Percentiles rank a stretch among this genome's conserved stretches.
Conservation (phyloP, 2,888 invertebrate genomes). For the Lapara coniferarum region DNA sequence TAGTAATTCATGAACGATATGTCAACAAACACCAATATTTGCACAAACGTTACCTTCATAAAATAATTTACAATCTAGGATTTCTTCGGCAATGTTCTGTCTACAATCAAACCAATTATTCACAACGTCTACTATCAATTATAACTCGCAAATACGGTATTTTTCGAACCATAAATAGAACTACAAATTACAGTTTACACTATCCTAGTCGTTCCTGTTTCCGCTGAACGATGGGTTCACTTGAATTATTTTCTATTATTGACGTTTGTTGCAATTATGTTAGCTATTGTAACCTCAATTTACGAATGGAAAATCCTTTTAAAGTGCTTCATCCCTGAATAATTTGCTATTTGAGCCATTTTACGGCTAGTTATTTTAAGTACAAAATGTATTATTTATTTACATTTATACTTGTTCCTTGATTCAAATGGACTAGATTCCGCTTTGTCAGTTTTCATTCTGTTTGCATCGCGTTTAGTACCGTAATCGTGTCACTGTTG, state of each 20-base stretch:
- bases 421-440: slow-evolving; percentile 8
- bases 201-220: slow-evolving; percentile 30
- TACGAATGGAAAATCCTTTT: slow-evolving; percentile 28
- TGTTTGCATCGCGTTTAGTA: not conserved
- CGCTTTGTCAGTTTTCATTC: slow-evolving; percentile 13
- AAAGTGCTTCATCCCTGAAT: slow-evolving; percentile 31
- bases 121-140: not conserved
- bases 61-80: too few species aligned
- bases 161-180: slow-evolving; percentile 15
- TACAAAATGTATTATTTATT: slow-evolving; percentile 24
- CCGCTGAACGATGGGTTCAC: slow-evolving; percentile 33
- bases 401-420: slow-evolving; percentile 19
- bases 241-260: slow-evolving; percentile 39
- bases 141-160: not conserved
- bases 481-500: not conserved
- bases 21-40: too few species aligned
- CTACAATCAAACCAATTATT: not conserved
- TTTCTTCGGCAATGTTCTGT: too few species aligned
- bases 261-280: slow-evolving; percentile 42
- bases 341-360: slow-evolving; percentile 28
- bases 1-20: too few species aligned
- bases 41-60: too few species aligned
- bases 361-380: slow-evolving; percentile 7
- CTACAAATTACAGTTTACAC: slow-evolving; percentile 2
- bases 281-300: slow-evolving; percentile 35